phyloP scores from a whole-genome alignment of 1,140 invertebrate genomes.

The Theocolax elegans region DNA sequence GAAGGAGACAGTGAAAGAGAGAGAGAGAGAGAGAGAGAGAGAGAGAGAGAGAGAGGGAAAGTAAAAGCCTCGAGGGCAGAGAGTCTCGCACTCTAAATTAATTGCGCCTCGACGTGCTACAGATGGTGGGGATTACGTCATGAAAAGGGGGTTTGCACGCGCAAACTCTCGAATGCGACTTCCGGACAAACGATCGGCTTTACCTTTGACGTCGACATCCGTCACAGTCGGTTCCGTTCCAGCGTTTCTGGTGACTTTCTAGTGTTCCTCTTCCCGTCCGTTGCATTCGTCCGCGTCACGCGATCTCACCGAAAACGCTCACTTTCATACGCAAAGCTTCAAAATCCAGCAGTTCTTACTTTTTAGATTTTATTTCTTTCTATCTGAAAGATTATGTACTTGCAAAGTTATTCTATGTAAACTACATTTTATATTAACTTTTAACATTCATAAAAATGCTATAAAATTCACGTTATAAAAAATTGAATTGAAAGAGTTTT shows the following conservation, averaged over 20 bases:
- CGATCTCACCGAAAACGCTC: slow-evolving; percentile 23
- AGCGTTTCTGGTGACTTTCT: slow-evolving; percentile 8
- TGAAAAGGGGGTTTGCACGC: slow-evolving; percentile 48
- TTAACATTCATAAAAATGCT: no score
- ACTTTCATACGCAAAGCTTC: not conserved
- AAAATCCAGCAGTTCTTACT: no score
- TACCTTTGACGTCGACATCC: slow-evolving; percentile 51
- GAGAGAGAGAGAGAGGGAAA: no score
- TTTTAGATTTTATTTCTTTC: no score
- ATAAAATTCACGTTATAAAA: no score
- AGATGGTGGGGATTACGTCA: slow-evolving; percentile 53
- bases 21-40: no score
- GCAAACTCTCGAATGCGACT: slow-evolving; percentile 52
- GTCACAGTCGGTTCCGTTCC: slow-evolving; percentile 46
- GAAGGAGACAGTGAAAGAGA: no score
- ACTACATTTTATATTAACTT: no score
- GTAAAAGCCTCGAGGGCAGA: slow-evolving; percentile 41
- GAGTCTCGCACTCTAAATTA: slow-evolving; percentile 53
- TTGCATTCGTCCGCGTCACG: slow-evolving; percentile 28
- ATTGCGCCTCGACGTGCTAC: slow-evolving; percentile 52
- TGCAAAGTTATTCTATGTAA: no score
- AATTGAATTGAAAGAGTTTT: no score
- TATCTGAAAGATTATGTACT: no score
- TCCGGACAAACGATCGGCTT: slow-evolving; percentile 56
- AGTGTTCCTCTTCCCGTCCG: not conserved